Base-by-base conservation (phyloP, 2,888 invertebrate genomes). In the Drosophila nr. fundita region DNA sequence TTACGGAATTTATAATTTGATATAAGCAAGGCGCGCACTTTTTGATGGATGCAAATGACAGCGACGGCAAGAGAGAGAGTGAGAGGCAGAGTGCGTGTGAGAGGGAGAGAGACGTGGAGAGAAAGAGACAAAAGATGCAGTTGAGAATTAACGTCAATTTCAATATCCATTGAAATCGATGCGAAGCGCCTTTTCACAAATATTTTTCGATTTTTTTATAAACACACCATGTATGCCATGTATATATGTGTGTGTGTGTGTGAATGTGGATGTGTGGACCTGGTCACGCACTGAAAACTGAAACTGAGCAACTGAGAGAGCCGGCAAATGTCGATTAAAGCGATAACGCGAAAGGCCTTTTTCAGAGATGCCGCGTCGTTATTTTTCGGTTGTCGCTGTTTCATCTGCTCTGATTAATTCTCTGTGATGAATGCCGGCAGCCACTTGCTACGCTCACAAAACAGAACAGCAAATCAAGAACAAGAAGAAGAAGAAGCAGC, bases 361-460 rank as follows among this genome's bases (percentile, higher is more conserved):
- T 83, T 76, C 40, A 66, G 68, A 81, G 84, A 85, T 85, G 87
- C 84, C 89, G 84, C 84, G 77, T 76, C 84, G 84, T 81, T 85
- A 87, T 87, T 88, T 84, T 85, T 87, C 71, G 87, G 84, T 84
- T 84, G 87, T 85, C 87, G 84, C 87, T 82, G 84, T 84, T 78
- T 72, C 87, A 88, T 85, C 84, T 87, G 87, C 87, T 86, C 84
- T 85, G 84, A 85, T 85, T 85, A 85, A 88, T 88, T 84, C 87
- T 59, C 82, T 84, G 65, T 86, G 89, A 84, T 88, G 84, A 88
- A 83, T 83, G 89, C 84, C 84, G 83, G 83, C 83, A 55, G 79
- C 80, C 78, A 78, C 80, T 78, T 78, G 78, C 78, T 78, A 68
- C 78, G 76, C 45, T 57, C 55, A 34, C 34, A 45, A 24, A 2